phyloP scores from a whole-genome alignment of 2,888 invertebrate genomes.

The Morpho achilles region DNA sequence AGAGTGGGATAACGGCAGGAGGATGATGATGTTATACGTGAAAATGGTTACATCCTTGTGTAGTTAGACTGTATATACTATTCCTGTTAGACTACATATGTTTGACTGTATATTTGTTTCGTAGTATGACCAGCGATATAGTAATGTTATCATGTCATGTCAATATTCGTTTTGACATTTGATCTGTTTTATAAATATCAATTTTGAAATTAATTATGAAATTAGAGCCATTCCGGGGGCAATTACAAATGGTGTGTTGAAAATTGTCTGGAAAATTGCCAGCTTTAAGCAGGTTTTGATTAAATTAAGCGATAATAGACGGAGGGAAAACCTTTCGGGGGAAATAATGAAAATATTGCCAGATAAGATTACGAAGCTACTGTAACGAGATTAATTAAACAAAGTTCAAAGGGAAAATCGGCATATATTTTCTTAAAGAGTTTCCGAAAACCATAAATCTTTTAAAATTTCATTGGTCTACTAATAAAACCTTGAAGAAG shows the following conservation, averaged over 20 bases:
- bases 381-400: conserved; percentile 39
- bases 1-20: too few species aligned
- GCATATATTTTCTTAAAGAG: background rate
- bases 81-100: too few species aligned
- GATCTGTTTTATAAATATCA: background rate
- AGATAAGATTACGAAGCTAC: conserved; percentile 42
- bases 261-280: conserved; percentile 53
- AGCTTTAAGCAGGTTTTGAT: conserved; percentile 63
- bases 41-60: too few species aligned
- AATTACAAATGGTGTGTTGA: conserved; percentile 53
- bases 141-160: too few species aligned
- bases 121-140: too few species aligned
- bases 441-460: background rate
- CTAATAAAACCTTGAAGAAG: too few species aligned
- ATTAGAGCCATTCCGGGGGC: conserved; percentile 30
- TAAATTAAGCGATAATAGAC: conserved; percentile 71
- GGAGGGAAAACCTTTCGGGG: conserved; percentile 57
- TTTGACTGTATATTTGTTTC: too few species aligned
- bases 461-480: too few species aligned
- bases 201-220: conserved; percentile 18
- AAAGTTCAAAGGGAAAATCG: conserved; percentile 13
- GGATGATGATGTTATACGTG: too few species aligned
- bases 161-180: too few species aligned
- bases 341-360: conserved; percentile 72
- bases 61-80: too few species aligned